A percentile compares a stretch with the other conserved stretches of the same genome.
phyloP scores from a whole-genome alignment of 2,113 vertebrate species.

The Steatornis caripensis region DNA sequence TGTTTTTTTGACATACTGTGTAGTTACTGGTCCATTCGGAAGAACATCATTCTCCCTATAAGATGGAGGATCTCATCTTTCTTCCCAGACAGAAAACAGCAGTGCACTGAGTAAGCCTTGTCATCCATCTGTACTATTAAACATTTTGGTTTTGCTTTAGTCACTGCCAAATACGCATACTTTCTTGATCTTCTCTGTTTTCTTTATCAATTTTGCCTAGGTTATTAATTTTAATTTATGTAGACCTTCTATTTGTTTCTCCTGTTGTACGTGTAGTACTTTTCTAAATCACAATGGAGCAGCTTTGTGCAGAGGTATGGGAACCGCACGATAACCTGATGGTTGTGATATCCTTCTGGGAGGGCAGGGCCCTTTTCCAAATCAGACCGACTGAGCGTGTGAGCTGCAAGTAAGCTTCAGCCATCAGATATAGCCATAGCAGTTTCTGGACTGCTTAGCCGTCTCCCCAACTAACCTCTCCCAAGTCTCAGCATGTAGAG shows the following conservation, averaged over 20 bases:
- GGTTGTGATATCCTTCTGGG: background rate
- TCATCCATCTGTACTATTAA: background rate
- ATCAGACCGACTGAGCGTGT: accelerated
- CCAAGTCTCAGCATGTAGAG: background rate
- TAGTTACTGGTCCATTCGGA: background rate
- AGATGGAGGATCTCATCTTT: background rate
- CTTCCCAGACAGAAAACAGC: background rate
- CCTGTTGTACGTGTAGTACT: background rate
- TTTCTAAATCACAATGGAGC: background rate
- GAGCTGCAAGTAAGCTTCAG: background rate
- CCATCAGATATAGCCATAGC: background rate
- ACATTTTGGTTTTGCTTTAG: background rate
- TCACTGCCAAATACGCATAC: background rate
- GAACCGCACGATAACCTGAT: background rate
- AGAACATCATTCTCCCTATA: background rate
- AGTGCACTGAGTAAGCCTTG: background rate
- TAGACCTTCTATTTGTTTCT: background rate
- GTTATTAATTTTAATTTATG: background rate
- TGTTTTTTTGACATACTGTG: background rate
- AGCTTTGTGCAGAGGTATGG: background rate
- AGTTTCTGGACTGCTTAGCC: background rate
- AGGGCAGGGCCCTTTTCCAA: background rate
- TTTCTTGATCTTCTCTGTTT: background rate
- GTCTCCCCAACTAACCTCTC: accelerated
- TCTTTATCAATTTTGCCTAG: background rate